Evolutionary conservation across 1,140 invertebrate genomes (phyloP).

Genomic region (Gryllus bimaculatus): DNA sequence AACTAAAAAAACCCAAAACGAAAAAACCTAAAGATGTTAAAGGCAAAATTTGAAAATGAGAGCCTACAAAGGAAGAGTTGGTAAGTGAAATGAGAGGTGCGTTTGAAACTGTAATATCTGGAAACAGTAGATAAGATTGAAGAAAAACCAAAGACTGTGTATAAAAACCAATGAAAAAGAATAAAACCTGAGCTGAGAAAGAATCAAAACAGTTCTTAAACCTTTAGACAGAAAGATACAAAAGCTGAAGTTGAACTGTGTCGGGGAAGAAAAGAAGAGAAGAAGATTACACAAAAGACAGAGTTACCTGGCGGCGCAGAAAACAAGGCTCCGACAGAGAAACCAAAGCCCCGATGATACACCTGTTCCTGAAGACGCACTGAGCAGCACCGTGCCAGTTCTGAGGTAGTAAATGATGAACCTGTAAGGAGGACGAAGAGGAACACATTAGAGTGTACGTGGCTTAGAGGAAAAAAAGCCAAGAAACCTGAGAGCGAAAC

Average conservation of each 20-base stretch:
- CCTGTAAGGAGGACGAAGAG: constrained; percentile 20
- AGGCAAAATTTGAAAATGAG: no score
- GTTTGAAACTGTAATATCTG: no score
- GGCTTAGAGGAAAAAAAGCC: constrained; percentile 28
- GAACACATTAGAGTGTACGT: constrained; percentile 8
- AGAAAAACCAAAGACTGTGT: no score
- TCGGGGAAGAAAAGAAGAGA: constrained; percentile 29
- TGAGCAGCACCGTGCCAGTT: background rate
- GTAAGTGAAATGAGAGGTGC: no score
- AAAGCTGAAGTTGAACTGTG: constrained; percentile 27
- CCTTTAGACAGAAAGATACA: constrained; percentile 24
- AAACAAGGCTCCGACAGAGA: constrained; percentile 16
- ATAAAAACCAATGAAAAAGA: background rate
- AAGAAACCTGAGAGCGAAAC: constrained; percentile 24
- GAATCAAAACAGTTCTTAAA: constrained; percentile 24
- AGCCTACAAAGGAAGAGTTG: no score
- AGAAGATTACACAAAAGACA: constrained; percentile 22
- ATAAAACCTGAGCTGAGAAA: background rate
- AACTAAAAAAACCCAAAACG: no score
- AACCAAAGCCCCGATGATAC: constrained; percentile 12
- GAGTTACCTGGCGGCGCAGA: constrained; percentile 20
- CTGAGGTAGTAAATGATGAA: constrained; percentile 9
- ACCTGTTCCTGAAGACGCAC: background rate
- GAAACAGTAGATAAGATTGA: no score
- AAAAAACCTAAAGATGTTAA: constrained; percentile 25